Conservation (phyloP, 2,797 vertebrate species). For the Pelodytes ibericus region DNA sequence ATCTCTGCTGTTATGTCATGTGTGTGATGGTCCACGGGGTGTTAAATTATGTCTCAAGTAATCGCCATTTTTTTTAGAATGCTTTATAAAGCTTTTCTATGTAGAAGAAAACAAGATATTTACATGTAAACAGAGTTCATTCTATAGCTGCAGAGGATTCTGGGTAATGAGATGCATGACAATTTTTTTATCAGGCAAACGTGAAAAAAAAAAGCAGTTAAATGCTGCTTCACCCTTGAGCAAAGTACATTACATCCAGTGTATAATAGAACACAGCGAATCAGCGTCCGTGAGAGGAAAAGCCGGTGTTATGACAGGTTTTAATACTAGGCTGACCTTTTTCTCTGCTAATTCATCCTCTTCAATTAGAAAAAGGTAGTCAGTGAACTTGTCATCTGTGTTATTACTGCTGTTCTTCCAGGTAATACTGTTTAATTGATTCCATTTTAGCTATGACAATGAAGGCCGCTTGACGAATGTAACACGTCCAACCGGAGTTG, state of each 20-base stretch:
- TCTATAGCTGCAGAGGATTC: neutral
- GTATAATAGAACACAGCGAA: neutral
- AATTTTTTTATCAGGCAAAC: neutral
- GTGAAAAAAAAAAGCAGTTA: slow-evolving; percentile 2
- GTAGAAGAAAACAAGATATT: no score
- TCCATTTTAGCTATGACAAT: slow-evolving; percentile 89
- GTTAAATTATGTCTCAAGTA: no score
- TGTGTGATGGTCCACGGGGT: no score
- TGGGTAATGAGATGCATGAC: slow-evolving; percentile 3
- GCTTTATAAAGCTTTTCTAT: no score
- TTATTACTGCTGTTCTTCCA: slow-evolving; percentile 24
- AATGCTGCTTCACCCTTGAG: neutral
- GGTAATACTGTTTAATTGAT: slow-evolving; percentile 37
- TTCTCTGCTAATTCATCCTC: slow-evolving; percentile 7
- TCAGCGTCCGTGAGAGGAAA: neutral
- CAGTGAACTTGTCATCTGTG: slow-evolving; percentile 12
- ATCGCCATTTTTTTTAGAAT: no score
- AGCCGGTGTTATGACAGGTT: slow-evolving; percentile 1
- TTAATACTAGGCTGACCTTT: slow-evolving; percentile 7
- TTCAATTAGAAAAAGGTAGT: slow-evolving; percentile 12
- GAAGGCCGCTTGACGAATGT: slow-evolving; percentile 97
- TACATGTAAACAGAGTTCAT: no score
- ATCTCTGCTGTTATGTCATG: no score
- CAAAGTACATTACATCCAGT: neutral
- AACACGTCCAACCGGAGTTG: slow-evolving; percentile 96